phyloP scores from a whole-genome alignment of 2,113 vertebrate species.

The Prionailurus viverrinus region DNA sequence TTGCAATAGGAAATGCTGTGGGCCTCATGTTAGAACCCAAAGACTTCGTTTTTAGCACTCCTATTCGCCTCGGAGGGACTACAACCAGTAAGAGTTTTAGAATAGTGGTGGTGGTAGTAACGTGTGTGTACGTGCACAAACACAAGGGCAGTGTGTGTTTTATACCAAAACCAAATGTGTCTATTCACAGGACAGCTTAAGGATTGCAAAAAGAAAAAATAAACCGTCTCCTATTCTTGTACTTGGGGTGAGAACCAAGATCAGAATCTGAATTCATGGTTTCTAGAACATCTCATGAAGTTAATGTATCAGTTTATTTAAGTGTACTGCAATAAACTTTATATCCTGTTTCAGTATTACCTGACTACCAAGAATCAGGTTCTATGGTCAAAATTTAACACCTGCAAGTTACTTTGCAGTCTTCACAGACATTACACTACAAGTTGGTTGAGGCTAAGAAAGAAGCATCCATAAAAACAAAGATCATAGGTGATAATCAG shows the following conservation, averaged over 20 bases:
- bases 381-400: neutral
- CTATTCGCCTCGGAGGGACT: neutral
- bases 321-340: neutral
- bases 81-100: neutral
- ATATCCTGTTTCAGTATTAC: neutral
- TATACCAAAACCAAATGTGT: neutral
- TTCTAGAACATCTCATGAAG: neutral
- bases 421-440: neutral
- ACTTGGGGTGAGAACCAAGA: neutral
- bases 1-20: constrained; percentile 32
- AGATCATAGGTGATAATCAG: neutral
- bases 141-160: neutral
- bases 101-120: neutral
- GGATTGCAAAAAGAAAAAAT: neutral
- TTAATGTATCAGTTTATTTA: neutral
- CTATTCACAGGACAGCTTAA: neutral
- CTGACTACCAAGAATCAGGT: neutral
- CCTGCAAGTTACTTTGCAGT: neutral
- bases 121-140: accelerated
- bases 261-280: neutral
- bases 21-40: neutral
- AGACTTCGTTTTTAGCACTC: neutral
- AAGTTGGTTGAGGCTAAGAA: neutral
- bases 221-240: neutral
- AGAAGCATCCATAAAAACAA: neutral